Evolutionary conservation across 2,113 vertebrate species (phyloP), one percentile per base, ranked within the genome.

Genomic region (Percina caprodes): DNA sequence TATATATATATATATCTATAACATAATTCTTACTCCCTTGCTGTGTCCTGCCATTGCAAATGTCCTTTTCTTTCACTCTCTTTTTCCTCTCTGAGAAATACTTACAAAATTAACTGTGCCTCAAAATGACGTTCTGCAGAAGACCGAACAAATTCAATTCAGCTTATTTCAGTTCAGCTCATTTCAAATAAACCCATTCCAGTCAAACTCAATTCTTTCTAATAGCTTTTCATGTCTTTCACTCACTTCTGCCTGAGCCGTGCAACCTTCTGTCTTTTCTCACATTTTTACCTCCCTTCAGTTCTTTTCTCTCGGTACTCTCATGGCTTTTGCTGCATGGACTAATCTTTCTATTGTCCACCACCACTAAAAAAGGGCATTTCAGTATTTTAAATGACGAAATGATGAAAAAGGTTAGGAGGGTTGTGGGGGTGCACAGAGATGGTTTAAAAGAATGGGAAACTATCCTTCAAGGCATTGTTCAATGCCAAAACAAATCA

Each of bases 291-390:
- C 9, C 46, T 80, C n/a, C 9, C 39, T 74, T 69, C 52, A 62
- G 52, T 78, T 85, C 59, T 77, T 61, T 42, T 74, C 26, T 60
- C 15, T 51, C 18, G 3, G 8, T 58, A 70, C 59, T 45, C 80
- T 86, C 69, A 76, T 74, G 86, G 74, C 49, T 77, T 33, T 69
- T 87, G 26, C 23, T 87, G 24, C n/a, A 5, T 52, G 49, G 30
- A 65, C 88, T 69, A 86, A 83, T 88, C 74, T 60, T 89, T 77
- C 82, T 69, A 87, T 80, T 52, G 21, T 62, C 51, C 67, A 74
- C 0, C 69, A 58, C 54, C 21, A 54, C n/a, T 35, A 48, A 72
- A 74, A 75, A 79, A 82, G 14, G 69, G 15, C 6, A 42, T 51
- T 58, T 26, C 14, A 21, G 15, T 51, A 58, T 71, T 88, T 85